phyloP scores from a whole-genome alignment of 2,888 invertebrate species.

The Nomada fucata region DNA sequence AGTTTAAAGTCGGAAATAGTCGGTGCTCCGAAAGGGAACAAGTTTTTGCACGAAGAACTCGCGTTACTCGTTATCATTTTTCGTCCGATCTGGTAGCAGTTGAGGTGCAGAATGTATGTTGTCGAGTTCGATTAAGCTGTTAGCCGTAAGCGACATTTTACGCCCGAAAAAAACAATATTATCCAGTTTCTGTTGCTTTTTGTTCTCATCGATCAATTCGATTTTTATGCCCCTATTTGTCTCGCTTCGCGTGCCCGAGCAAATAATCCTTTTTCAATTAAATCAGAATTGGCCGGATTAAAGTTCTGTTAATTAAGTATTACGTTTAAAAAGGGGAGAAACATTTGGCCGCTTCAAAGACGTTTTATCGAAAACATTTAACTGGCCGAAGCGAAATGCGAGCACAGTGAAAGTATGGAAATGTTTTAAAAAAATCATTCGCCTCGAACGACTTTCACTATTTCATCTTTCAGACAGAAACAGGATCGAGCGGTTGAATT shows the following conservation, averaged over 20 bases:
- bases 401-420: slow-evolving; percentile 55
- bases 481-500: slow-evolving; percentile 15
- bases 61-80: slow-evolving; percentile 35
- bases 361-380: neutral
- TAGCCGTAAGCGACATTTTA: neutral
- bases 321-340: too few relatives aligned
- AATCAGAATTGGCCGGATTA: too few relatives aligned
- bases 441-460: slow-evolving; percentile 52
- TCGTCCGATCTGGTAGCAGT: slow-evolving; percentile 1
- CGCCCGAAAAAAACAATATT: slow-evolving; percentile 18
- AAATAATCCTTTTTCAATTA: too few relatives aligned
- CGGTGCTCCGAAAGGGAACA: slow-evolving; percentile 25
- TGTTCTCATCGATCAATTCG: neutral
- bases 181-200: neutral
- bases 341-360: neutral
- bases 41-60: slow-evolving; percentile 1
- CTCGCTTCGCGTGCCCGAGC: neutral
- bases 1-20: neutral
- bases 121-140: slow-evolving; percentile 40
- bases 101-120: slow-evolving; percentile 35
- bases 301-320: too few relatives aligned
- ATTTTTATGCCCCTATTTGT: neutral
- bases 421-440: slow-evolving; percentile 51
- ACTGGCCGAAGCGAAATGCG: slow-evolving; percentile 23
- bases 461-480: slow-evolving; percentile 46